phyloP scores from a whole-genome alignment of 2,113 vertebrate species.

The Lepisosteus oculatus region DNA sequence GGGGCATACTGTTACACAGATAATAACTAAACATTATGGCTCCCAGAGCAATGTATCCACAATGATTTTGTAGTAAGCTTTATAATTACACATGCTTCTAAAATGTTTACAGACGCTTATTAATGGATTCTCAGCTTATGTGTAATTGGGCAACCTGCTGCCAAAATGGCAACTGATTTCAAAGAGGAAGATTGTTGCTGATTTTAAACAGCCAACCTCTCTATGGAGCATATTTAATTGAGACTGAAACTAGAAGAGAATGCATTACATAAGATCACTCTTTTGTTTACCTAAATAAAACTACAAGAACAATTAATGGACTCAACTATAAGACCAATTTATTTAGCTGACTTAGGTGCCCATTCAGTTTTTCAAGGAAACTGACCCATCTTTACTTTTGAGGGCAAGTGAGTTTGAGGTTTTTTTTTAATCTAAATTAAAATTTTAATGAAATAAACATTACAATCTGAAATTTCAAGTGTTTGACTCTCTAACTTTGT shows the following conservation, averaged over 20 bases:
- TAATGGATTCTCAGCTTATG: slow-evolving; percentile 18
- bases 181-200: too few species aligned
- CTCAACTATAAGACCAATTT: too few species aligned
- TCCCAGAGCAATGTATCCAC: slow-evolving; percentile 34
- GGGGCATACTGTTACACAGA: slow-evolving; percentile 20
- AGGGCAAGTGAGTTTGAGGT: background rate
- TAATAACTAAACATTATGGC: slow-evolving; percentile 31
- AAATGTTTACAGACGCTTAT: slow-evolving; percentile 34
- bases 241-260: background rate
- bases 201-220: background rate
- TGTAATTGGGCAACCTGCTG: background rate
- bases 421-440: background rate
- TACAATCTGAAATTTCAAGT: too few species aligned
- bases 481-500: slow-evolving; percentile 53
- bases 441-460: too few species aligned
- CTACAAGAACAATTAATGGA: background rate
- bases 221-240: background rate
- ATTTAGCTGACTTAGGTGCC: too few species aligned
- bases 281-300: too few species aligned
- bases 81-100: slow-evolving; percentile 43
- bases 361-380: too few species aligned
- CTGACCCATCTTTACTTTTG: too few species aligned
- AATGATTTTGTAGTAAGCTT: slow-evolving; percentile 47
- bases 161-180: too few species aligned
- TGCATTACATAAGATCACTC: too few species aligned